phyloP scores from a whole-genome alignment of 2,888 invertebrate genomes.

The Cantharis nigra region DNA sequence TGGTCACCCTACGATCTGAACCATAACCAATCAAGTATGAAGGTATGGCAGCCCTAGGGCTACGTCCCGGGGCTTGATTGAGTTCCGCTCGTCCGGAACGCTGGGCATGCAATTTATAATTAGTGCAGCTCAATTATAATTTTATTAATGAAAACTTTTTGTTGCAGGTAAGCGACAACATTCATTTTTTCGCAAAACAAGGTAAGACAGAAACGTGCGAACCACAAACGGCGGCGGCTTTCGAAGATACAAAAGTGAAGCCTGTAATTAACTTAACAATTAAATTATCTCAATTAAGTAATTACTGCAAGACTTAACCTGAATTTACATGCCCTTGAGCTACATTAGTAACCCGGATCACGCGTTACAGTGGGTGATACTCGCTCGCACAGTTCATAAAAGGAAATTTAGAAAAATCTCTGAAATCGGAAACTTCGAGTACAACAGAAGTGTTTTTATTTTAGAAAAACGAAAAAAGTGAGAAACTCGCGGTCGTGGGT shows the following conservation, averaged over 20 bases:
- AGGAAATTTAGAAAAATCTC: background rate
- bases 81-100: slow-evolving; percentile 21
- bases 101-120: slow-evolving; percentile 15
- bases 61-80: slow-evolving; percentile 17
- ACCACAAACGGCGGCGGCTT: too few relatives aligned
- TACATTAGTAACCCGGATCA: background rate
- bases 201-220: too few relatives aligned
- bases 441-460: background rate
- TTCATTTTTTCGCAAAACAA: background rate
- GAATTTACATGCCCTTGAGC: background rate
- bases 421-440: background rate
- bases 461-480: background rate
- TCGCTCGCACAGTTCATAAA: background rate
- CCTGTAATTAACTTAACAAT: background rate
- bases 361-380: background rate
- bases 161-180: slow-evolving; percentile 15
- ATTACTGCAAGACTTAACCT: background rate
- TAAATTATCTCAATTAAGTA: background rate
- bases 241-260: background rate
- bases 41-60: slow-evolving; percentile 9
- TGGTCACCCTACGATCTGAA: slow-evolving; percentile 8
- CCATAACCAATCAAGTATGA: slow-evolving; percentile 17
- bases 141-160: slow-evolving; percentile 3
- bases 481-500: background rate
- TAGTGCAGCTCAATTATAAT: slow-evolving; percentile 9